Base-by-base conservation (phyloP, 2,888 invertebrate genomes). In the Elaeidobius kamerunicus region DNA sequence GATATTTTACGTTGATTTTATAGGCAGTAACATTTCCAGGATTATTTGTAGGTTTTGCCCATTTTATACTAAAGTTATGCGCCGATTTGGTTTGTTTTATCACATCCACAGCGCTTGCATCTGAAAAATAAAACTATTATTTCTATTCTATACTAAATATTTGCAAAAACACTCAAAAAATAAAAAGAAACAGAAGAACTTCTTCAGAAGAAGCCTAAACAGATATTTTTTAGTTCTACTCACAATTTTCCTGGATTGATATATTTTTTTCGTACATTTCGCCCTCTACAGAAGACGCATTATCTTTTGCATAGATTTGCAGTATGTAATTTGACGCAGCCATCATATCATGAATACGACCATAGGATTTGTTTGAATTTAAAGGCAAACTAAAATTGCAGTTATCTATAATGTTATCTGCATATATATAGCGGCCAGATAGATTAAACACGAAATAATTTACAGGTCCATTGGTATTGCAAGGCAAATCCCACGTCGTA, bases 381-480 rank as follows among this genome's bases (percentile, higher is more conserved):
- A n/a, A n/a, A n/a, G n/a, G n/a, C n/a, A n/a, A n/a, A n/a, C n/a
- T n/a, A n/a, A n/a, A n/a, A n/a, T n/a, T n/a, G n/a, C n/a, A n/a
- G n/a, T n/a, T n/a, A n/a, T n/a, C n/a, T n/a, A n/a, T n/a, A n/a
- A n/a, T n/a, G n/a, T n/a, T n/a, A n/a, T n/a, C n/a, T n/a, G 12
- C 34, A n/a, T 49, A 3, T 1, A 1, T 44, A 34, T 59, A 58
- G 7, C 12, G 14, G 9, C 60, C 59, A 9, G 4, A 19, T 30
- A 57, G 20, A 3, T 43, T 28, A 3, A 63, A 32, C 16, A 38
- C 9, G 48, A 63, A 67, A 14, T 58, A 12, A 14, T 42, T 47
- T 7, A 66, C 52, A 4, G 53, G 49, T 39, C 65, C 67, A 35
- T 66, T 65, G 12, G 61, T 61, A 18, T 61, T 52, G 46, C 67